phyloP scores from a whole-genome alignment of 2,113 vertebrate genomes.

The Leucosticte australis region DNA sequence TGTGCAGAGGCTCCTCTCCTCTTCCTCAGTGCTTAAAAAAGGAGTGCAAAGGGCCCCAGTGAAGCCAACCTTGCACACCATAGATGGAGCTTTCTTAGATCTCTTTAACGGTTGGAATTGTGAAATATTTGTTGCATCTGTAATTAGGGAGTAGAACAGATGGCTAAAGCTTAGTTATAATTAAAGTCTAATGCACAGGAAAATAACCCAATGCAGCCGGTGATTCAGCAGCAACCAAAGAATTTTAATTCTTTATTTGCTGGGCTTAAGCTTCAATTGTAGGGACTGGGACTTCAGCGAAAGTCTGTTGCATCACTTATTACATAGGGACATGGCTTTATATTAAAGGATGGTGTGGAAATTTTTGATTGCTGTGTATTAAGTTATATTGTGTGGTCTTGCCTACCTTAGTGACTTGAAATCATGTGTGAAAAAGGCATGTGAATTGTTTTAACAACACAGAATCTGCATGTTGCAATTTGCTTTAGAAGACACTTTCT shows the following conservation, averaged over 20 bases:
- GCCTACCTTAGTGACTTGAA: constrained; percentile 32
- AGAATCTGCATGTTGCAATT: constrained; percentile 10
- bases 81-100: constrained; percentile 54
- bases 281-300: constrained; percentile 51
- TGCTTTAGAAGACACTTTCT: background rate
- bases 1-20: background rate
- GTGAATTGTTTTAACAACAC: constrained; percentile 27
- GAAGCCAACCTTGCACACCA: background rate
- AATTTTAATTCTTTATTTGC: constrained; percentile 66
- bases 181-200: constrained; percentile 74
- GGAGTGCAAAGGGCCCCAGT: background rate
- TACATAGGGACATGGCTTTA: constrained; percentile 13
- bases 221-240: constrained; percentile 61
- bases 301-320: constrained; percentile 52
- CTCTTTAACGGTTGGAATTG: constrained; percentile 69
- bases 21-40: background rate
- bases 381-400: constrained; percentile 48
- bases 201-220: constrained; percentile 71
- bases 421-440: constrained; percentile 31
- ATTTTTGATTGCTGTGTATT: constrained; percentile 53
- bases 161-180: constrained; percentile 72
- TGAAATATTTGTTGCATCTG: constrained; percentile 74
- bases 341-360: constrained; percentile 48
- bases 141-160: constrained; percentile 78
- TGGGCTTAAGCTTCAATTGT: constrained; percentile 52